These are phyloP conservation scores for Monochamus saltuarius DNA, from an alignment of 1,140 invertebrate genomes.

Conservation along the genomic window DNA sequence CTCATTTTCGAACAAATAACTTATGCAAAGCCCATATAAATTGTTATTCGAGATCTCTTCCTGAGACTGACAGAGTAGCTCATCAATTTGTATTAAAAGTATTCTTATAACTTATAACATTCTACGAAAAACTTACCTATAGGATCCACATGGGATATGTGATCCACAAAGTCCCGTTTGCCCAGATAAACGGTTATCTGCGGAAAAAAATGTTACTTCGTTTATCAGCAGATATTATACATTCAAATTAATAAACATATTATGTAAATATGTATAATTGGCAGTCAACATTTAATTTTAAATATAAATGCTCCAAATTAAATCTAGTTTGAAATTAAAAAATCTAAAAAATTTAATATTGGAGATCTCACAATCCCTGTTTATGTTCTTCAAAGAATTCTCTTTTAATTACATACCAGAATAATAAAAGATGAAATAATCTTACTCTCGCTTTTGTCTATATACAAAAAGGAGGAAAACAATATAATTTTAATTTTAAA, in stretches of 20 bases:
- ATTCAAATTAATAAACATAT: no score
- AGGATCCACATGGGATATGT: conserved; percentile 93
- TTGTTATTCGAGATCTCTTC: no score
- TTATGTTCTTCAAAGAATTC: neutral
- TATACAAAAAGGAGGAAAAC: neutral
- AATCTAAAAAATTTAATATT: conserved; percentile 8
- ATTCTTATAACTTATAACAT: no score
- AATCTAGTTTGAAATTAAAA: no score
- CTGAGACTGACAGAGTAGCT: no score
- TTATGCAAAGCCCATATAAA: no score
- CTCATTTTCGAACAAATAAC: no score
- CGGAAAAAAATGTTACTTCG: conserved; percentile 40
- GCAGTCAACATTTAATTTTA: no score
- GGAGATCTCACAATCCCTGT: neutral
- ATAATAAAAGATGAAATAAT: neutral
- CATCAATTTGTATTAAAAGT: no score
- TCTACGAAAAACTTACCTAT: conserved; percentile 68
- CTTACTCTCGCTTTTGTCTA: neutral
- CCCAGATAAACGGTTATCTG: conserved; percentile 96
- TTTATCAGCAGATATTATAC: no score
- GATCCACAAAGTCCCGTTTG: conserved; percentile 97
- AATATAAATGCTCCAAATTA: no score
- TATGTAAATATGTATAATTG: no score
- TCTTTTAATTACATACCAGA: neutral
- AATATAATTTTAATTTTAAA: neutral